Evolutionary conservation across 2,888 invertebrate species (phyloP).

Genomic region (Deilephila porcellus): DNA sequence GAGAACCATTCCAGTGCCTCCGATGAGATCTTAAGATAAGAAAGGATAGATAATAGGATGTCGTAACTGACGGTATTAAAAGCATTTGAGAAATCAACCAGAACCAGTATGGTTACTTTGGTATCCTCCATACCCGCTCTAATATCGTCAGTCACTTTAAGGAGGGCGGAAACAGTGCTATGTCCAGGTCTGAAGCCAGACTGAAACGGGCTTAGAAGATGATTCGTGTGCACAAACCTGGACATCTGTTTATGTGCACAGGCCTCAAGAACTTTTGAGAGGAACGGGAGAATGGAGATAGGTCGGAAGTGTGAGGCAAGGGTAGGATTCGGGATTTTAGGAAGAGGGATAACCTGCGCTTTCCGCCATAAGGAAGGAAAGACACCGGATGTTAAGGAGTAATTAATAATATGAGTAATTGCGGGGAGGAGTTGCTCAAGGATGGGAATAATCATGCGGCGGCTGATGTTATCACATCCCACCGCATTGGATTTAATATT

Average conservation of each 20-base stretch:
- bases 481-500: no score
- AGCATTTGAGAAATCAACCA: not conserved
- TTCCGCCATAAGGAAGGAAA: not conserved
- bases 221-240: slow-evolving; percentile 6
- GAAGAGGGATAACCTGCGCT: not conserved
- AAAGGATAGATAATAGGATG: no score
- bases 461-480: no score
- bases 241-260: slow-evolving; percentile 26
- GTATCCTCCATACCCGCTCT: slow-evolving; percentile 21
- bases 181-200: slow-evolving; percentile 10
- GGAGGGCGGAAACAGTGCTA: slow-evolving; percentile 34
- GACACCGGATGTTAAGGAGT: not conserved
- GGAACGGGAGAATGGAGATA: slow-evolving; percentile 32
- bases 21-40: no score
- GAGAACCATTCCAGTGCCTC: no score
- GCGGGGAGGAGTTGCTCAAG: no score
- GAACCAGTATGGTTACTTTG: slow-evolving; percentile 17
- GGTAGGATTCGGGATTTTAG: slow-evolving; percentile 3
- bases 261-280: slow-evolving; percentile 36
- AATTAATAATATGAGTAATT: no score
- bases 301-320: slow-evolving; percentile 19
- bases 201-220: not conserved
- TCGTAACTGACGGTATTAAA: no score
- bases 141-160: slow-evolving; percentile 34
- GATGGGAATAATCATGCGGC: no score